Percentiles rank a stretch among this genome's conserved stretches.
Evolutionary conservation across 2,888 invertebrate genomes (phyloP).

Genomic region (Cheilosia vulpina): DNA sequence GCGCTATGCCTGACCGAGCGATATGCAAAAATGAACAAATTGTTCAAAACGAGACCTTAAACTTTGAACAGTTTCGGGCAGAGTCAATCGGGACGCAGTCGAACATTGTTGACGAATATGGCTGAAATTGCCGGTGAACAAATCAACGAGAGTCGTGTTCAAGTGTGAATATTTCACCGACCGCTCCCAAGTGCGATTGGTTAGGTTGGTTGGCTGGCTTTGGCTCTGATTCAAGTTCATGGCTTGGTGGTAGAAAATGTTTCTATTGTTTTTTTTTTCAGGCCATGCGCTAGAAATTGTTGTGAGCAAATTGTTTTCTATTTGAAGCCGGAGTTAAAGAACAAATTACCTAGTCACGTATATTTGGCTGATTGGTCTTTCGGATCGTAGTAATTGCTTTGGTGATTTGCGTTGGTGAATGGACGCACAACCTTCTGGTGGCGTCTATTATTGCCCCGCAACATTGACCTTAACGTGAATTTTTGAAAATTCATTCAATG

Average conservation of each 20-base stretch:
- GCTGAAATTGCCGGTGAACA: slow-evolving; percentile 7
- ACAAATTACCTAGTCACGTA: slow-evolving; percentile 52
- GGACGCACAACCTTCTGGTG: not conserved
- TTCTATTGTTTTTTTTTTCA: not conserved
- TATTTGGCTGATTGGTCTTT: slow-evolving; percentile 2
- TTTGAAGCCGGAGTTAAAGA: slow-evolving; percentile 24
- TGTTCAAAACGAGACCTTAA: slow-evolving; percentile 15
- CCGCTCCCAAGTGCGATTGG: slow-evolving; percentile 26
- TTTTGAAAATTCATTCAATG: not conserved
- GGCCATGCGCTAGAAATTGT: not conserved
- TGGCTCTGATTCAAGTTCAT: slow-evolving; percentile 50
- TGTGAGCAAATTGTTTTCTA: slow-evolving; percentile 40
- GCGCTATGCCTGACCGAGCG: not conserved
- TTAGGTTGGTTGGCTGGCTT: slow-evolving; percentile 22
- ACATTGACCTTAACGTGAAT: slow-evolving; percentile 4
- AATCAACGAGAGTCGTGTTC: slow-evolving; percentile 37
- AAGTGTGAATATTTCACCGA: not conserved
- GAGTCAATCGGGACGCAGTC: slow-evolving; percentile 11
- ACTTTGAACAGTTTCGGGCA: slow-evolving; percentile 14
- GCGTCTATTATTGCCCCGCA: not conserved
- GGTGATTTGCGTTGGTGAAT: slow-evolving; percentile 12
- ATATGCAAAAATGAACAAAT: slow-evolving; percentile 15
- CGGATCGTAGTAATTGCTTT: slow-evolving; percentile 33
- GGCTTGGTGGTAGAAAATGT: not conserved
- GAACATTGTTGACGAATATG: slow-evolving; percentile 40